A percentile compares a stretch with the other conserved stretches of the same genome.
These are phyloP conservation scores for Leptinotarsa texana DNA, from an alignment of 1,140 invertebrate species.

Conservation along the genomic window DNA sequence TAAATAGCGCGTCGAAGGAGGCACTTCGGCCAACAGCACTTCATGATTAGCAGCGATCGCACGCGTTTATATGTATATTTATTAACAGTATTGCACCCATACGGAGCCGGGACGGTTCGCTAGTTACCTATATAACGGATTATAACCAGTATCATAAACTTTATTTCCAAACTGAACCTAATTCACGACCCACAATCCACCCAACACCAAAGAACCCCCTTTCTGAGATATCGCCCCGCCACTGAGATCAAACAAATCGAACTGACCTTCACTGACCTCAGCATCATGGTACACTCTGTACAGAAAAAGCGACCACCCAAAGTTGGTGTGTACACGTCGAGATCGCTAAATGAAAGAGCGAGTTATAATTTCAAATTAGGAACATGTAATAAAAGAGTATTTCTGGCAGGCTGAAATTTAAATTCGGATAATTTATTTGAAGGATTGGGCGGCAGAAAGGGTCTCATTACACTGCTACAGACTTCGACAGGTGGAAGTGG, in stretches of 20 bases:
- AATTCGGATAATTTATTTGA: not conserved
- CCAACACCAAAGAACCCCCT: too few relatives aligned
- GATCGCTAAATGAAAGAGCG: constrained; percentile 18
- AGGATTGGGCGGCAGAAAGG: not conserved
- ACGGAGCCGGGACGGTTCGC: too few relatives aligned
- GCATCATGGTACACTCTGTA: not conserved
- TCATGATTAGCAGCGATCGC: too few relatives aligned
- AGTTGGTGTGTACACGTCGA: constrained; percentile 19
- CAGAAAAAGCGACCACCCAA: constrained; percentile 21
- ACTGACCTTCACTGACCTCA: not conserved
- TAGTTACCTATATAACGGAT: too few relatives aligned
- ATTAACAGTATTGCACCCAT: too few relatives aligned
- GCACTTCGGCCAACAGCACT: too few relatives aligned
- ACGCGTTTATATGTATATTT: too few relatives aligned
- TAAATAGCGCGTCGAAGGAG: too few relatives aligned
- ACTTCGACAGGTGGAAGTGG: not conserved
- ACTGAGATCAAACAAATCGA: not conserved
- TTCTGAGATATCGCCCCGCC: too few relatives aligned
- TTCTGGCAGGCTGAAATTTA: constrained; percentile 3
- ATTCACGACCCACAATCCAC: too few relatives aligned
- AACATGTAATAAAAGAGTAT: constrained; percentile 23
- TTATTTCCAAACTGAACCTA: too few relatives aligned
- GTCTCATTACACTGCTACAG: not conserved
- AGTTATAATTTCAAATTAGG: constrained; percentile 28
- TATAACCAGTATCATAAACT: too few relatives aligned